Evolutionary conservation across 30 jellyfish, hydroid and myxozoan species (phyloP).

Genomic region (Cassiopea andromeda): DNA sequence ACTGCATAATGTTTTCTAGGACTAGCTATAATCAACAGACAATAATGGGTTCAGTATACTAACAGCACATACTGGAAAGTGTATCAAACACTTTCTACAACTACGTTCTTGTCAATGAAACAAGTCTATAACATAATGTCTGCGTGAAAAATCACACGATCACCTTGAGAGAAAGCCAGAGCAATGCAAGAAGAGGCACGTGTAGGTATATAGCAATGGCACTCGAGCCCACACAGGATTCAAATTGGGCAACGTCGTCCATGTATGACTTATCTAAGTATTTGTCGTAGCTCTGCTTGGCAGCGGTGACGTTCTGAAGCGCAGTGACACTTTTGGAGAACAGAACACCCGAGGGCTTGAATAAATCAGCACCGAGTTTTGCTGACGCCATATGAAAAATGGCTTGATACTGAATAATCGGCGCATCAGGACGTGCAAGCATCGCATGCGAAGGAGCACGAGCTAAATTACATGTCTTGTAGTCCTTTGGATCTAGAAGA

Average conservation of each 20-base stretch:
- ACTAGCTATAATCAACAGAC: no score
- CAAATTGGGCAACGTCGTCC: slow-evolving; percentile 28
- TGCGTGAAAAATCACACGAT: neutral
- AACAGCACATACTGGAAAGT: no score
- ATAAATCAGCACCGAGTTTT: slow-evolving; percentile 6
- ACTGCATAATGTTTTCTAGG: no score
- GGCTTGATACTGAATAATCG: slow-evolving; percentile 3
- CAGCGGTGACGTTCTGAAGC: slow-evolving; percentile 22
- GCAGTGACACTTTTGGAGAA: neutral
- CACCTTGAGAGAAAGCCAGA: neutral
- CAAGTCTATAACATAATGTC: no score
- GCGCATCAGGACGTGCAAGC: slow-evolving; percentile 30
- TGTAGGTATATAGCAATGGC: neutral
- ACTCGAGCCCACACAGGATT: neutral
- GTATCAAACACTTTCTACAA: no score
- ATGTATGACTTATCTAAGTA: slow-evolving; percentile 54
- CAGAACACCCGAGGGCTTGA: slow-evolving; percentile 28
- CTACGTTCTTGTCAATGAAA: no score
- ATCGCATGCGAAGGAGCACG: slow-evolving; percentile 48
- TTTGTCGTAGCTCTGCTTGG: slow-evolving; percentile 8
- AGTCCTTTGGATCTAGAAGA: slow-evolving; percentile 37
- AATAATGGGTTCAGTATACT: no score
- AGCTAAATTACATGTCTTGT: slow-evolving; percentile 32
- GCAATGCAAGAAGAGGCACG: neutral
- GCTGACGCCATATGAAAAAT: neutral